Base-by-base conservation (phyloP, 1,140 invertebrate species). In the Eubasilissa regina region DNA sequence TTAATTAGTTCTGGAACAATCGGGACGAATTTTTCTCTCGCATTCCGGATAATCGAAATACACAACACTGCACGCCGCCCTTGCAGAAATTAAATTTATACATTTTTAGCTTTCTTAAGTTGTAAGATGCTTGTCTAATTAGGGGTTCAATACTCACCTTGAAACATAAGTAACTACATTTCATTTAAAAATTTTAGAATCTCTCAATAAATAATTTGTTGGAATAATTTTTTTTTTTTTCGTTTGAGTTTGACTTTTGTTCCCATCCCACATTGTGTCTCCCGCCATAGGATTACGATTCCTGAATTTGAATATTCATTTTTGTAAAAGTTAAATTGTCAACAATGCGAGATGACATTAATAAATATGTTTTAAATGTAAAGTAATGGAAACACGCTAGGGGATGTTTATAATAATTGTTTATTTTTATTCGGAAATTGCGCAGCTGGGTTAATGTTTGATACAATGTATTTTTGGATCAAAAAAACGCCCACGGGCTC, bases 281-380 rank as follows among this genome's bases (percentile, higher is more conserved):
- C 21, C 48, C 3, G 53, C 43, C 13, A 35, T 15, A 6, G 25
- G 25, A n/a, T 6, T 35, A 1, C 6, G 25, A 35, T 35, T 35
- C 25, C 25, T 35, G n/a, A 55, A 77, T 66, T 78, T 73, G 44
- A 78, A 78, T 78, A 78, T 74, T 72, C 77, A 62, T 43, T 12
- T 56, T 45, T 15, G 3, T 10, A 62, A 47, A 73, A 78, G 25
- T 6, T 6, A 35, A 78, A 73, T 48, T 51, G 9, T 56, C 48
- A 55, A 73, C 51, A 73, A 78, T 48, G 35, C 47, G 60, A 72
- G 21, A 60, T 64, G 77, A 78, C 77, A 74, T 78, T 78, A 78
- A 78, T 78, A 78, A 78, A 78, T 78, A 73, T 45, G 48, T 78
- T 73, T 74, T 62, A 78, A 78, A 78, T 78, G 77, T 12, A 62